phyloP scores from a whole-genome alignment of 1,140 invertebrate species.

The Akabosia matsudoensis region DNA sequence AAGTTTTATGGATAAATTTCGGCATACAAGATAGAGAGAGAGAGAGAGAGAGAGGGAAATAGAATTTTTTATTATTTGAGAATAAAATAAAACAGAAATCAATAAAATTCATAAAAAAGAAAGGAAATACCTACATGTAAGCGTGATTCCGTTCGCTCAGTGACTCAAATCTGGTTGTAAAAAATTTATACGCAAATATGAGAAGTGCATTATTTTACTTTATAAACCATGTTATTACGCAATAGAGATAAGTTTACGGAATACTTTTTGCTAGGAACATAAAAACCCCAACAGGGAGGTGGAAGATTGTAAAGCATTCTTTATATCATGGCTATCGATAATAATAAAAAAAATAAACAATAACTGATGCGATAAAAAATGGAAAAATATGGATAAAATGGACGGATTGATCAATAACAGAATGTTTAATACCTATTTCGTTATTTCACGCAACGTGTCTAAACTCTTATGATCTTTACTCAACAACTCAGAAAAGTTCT shows the following conservation, averaged over 20 bases:
- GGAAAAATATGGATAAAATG: background rate
- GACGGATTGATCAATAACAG: too few species aligned
- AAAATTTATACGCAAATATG: background rate
- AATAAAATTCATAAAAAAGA: background rate
- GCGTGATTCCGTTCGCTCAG: background rate
- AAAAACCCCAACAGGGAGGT: background rate
- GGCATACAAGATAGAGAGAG: background rate
- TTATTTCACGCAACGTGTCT: too few species aligned
- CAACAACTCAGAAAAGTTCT: too few species aligned
- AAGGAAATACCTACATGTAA: background rate
- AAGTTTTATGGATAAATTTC: background rate
- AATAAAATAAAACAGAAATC: constrained; percentile 8
- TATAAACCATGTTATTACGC: background rate
- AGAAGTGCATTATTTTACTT: background rate
- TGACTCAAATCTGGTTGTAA: background rate
- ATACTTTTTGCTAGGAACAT: background rate
- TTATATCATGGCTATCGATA: background rate
- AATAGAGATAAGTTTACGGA: background rate
- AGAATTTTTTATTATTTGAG: constrained; percentile 2
- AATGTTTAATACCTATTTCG: too few species aligned
- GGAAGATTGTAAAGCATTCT: background rate
- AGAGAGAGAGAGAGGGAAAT: too few species aligned
- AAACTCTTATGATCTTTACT: too few species aligned
- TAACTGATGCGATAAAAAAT: background rate
- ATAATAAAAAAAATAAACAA: background rate